Evolutionary conservation across 2,888 invertebrate genomes (phyloP).

Genomic region (Eristalinus aeneus): DNA sequence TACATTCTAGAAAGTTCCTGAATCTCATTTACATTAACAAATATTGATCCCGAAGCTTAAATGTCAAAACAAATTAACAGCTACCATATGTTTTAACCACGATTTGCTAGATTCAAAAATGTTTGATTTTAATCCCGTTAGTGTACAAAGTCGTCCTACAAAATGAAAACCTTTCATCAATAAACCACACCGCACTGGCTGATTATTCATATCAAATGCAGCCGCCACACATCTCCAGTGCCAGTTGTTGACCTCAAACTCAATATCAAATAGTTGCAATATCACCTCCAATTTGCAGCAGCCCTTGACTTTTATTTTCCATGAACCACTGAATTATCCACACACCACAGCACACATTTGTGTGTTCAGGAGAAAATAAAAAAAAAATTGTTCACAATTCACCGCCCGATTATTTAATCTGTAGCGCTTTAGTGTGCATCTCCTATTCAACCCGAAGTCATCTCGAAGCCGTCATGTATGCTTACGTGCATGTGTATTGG

Average conservation of each 20-base stretch:
- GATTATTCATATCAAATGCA: background rate
- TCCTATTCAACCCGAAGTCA: background rate
- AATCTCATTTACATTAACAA: no score
- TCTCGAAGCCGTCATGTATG: background rate
- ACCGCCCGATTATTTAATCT: conserved; percentile 62
- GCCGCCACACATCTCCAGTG: background rate
- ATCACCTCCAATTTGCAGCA: conserved; percentile 13
- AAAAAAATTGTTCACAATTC: conserved; percentile 36
- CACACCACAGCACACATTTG: background rate
- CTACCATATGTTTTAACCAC: no score
- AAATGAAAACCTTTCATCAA: background rate
- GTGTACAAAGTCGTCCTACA: no score
- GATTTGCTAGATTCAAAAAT: no score
- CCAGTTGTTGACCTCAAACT: background rate
- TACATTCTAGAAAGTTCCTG: no score
- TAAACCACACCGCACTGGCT: background rate
- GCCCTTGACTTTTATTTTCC: conserved; percentile 54
- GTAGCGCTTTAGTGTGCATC: conserved; percentile 2
- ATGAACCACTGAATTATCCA: conserved; percentile 29
- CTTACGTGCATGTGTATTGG: background rate
- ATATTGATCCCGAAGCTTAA: no score
- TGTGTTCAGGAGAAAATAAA: conserved; percentile 9
- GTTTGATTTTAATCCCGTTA: no score
- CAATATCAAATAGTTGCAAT: background rate
- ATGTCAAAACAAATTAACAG: no score